Evolutionary conservation across 2,888 invertebrate species (phyloP), one percentile per base, ranked within the genome.

Genomic region (Empis livida): DNA sequence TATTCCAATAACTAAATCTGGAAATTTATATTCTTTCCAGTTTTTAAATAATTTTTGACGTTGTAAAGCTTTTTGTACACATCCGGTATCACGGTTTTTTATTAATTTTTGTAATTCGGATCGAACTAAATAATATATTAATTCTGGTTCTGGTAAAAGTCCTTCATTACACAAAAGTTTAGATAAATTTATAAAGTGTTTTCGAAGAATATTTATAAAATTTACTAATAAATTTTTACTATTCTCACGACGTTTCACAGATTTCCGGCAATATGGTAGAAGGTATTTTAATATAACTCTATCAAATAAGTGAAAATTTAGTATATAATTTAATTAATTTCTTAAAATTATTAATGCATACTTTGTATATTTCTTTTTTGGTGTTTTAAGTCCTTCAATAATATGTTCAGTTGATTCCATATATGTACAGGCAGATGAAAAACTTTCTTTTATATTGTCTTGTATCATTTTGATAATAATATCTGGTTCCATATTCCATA

Each of bases 91-190:
- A 47, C 76, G 67, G 1, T 68, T 65, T 2, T 59, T 52, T 1
- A 84, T 60, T 11, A 84, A 69, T 23, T 67, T 60, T 2, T 70
- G 70, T 13, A 89, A 71, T 66, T 90, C 89, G 13, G 72, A 59
- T 38, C 77, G 70, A 0, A 82, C 78, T 56, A 89, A 72, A 66
- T 77, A 82, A 63, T 76, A 84, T 31, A 87, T 67, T 0, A 87
- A 68, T 20, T 80, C 76, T 17, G 66, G 61, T 43, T 79, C 72
- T 0, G 86, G 84, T 42, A 89, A 59, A 31, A 74, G 68, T 57
- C 83, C 83, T 54, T 78, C 75, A 13, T 62, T 57, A 1, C 76
- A 75, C 71, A 88, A 71, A 46, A 76, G 58, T 5, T 68, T 59
- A 1, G 75, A 82, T 17, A 87, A 65, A 27, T 67, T 63, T 38